These are phyloP conservation scores for Pteruthius melanotis DNA, from an alignment of 2,113 vertebrate genomes.

Conservation along the genomic window DNA sequence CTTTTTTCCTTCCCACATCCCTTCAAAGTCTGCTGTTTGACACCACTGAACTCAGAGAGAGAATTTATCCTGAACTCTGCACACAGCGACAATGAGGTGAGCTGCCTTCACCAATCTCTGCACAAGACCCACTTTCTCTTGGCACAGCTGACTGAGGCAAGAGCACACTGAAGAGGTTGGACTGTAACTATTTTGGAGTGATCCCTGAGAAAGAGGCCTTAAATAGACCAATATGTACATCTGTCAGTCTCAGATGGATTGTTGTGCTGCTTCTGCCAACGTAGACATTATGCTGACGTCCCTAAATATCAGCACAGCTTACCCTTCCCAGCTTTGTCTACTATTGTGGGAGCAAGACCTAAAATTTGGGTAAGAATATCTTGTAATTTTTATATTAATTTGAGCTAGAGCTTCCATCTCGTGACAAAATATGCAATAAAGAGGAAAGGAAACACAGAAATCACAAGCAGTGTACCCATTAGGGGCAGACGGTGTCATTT, in stretches of 20 bases:
- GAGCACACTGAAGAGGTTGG: not conserved
- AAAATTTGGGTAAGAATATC: not conserved
- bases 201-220: conserved; percentile 40
- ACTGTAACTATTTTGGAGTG: conserved; percentile 39
- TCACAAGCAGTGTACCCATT: not conserved
- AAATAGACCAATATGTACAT: conserved; percentile 35
- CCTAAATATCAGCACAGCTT: conserved; percentile 6
- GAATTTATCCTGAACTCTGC: not conserved
- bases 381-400: not conserved
- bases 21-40: not conserved
- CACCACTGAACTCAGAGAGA: not conserved
- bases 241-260: conserved; percentile 36
- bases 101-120: not conserved
- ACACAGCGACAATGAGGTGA: not conserved
- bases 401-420: not conserved
- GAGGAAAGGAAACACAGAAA: not conserved
- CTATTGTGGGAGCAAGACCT: not conserved
- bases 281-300: not conserved
- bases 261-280: not conserved
- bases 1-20: not conserved
- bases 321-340: not conserved
- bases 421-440: not conserved
- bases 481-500: not conserved
- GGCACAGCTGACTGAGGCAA: not conserved
- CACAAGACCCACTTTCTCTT: conserved; percentile 27